These are phyloP conservation scores for Poeciliopsis paucimaculata DNA, from an alignment of 2,797 vertebrate genomes.

Conservation along the genomic window DNA sequence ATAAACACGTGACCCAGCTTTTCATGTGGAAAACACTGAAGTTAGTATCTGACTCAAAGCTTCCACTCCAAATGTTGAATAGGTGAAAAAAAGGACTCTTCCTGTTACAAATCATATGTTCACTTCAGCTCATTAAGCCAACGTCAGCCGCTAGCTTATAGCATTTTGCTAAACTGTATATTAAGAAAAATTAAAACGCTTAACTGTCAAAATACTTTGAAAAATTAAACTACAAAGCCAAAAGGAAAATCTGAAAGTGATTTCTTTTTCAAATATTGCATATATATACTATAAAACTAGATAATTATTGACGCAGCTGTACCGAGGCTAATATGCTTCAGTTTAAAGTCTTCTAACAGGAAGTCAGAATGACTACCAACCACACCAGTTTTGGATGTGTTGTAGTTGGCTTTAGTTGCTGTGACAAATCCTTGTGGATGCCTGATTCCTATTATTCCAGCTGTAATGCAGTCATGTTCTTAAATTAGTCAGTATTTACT, in stretches of 20 bases:
- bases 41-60: background rate
- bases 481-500: background rate
- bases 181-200: background rate
- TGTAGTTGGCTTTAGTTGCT: background rate
- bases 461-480: background rate
- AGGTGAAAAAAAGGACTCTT: background rate
- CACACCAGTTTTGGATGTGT: background rate
- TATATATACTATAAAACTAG: background rate
- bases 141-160: background rate
- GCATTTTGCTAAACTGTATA: background rate
- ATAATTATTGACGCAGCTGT: background rate
- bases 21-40: background rate
- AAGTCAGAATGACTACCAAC: background rate
- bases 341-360: background rate
- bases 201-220: background rate
- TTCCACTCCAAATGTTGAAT: background rate
- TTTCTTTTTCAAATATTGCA: background rate
- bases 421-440: background rate
- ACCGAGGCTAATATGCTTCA: background rate
- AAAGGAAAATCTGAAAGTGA: background rate
- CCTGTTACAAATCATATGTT: background rate
- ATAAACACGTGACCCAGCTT: too few relatives aligned
- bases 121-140: background rate
- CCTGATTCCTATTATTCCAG: background rate
- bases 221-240: background rate